phyloP scores from a whole-genome alignment of 2,888 invertebrate genomes.

The Podabrus alpinus region DNA sequence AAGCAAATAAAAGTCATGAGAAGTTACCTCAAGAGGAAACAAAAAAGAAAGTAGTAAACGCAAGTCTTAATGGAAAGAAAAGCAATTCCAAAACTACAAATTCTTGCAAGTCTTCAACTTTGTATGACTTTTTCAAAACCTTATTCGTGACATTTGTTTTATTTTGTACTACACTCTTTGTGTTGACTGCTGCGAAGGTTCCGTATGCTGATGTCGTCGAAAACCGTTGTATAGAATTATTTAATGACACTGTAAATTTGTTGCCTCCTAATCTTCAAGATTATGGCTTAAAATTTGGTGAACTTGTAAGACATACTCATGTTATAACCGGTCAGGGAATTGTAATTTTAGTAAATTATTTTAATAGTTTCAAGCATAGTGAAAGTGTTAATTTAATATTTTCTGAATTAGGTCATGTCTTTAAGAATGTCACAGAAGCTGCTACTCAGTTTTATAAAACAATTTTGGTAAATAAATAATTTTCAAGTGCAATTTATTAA shows the following conservation, averaged over 20 bases:
- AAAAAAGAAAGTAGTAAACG: not conserved
- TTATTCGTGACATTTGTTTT: slow-evolving; percentile 19
- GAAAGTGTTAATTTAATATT: slow-evolving; percentile 20
- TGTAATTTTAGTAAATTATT: slow-evolving; percentile 24
- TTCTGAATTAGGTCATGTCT: slow-evolving; percentile 14
- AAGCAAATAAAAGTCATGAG: slow-evolving; percentile 21
- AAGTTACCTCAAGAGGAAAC: slow-evolving; percentile 5
- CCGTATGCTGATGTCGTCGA: slow-evolving; percentile 36
- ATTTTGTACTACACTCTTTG: slow-evolving; percentile 34
- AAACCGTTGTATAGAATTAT: slow-evolving; percentile 32
- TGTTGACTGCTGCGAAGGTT: slow-evolving; percentile 41
- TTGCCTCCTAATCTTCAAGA: slow-evolving; percentile 35
- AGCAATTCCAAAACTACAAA: not conserved
- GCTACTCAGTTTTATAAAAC: slow-evolving; percentile 22
- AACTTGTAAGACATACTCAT: slow-evolving; percentile 31
- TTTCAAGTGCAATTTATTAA: not conserved
- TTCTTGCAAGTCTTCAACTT: slow-evolving; percentile 17
- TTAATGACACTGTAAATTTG: slow-evolving; percentile 28
- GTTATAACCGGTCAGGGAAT: slow-evolving; percentile 36
- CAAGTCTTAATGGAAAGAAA: not conserved
- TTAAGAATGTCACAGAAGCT: slow-evolving; percentile 20
- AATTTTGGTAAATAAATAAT: slow-evolving; percentile 18
- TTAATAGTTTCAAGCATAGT: slow-evolving; percentile 16
- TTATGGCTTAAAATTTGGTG: slow-evolving; percentile 33
- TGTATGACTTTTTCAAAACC: slow-evolving; percentile 26